Percentiles rank a stretch among this genome's conserved stretches.
These are phyloP conservation scores for Stictocephala bisonia DNA, from an alignment of 2,888 invertebrate genomes.

Conservation along the genomic window DNA sequence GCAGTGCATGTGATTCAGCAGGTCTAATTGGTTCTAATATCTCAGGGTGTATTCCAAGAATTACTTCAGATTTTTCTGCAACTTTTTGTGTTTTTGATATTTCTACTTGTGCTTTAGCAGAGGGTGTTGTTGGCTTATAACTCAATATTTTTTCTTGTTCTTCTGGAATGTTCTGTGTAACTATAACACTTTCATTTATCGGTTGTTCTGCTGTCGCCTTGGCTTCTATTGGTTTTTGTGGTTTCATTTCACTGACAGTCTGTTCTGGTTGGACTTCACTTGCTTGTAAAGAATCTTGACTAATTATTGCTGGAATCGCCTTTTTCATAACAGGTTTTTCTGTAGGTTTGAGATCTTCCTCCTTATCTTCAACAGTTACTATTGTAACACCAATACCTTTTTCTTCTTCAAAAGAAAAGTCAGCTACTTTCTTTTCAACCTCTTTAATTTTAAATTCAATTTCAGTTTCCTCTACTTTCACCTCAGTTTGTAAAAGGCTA, in stretches of 20 bases:
- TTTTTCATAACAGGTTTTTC: constrained; percentile 57
- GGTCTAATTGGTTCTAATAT: constrained; percentile 54
- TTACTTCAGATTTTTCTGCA: constrained; percentile 64
- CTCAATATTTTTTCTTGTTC: constrained; percentile 62
- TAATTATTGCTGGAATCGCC: constrained; percentile 54
- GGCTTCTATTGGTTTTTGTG: constrained; percentile 44
- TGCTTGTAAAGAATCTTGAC: constrained; percentile 58
- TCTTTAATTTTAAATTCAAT: constrained; percentile 50
- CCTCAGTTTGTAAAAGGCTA: constrained; percentile 63
- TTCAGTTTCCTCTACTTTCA: constrained; percentile 60
- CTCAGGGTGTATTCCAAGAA: constrained; percentile 58
- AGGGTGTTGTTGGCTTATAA: constrained; percentile 49
- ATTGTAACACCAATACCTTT: constrained; percentile 63
- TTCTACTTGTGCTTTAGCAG: constrained; percentile 61
- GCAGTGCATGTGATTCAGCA: constrained; percentile 57
- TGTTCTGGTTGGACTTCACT: constrained; percentile 58
- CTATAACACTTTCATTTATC: constrained; percentile 60
- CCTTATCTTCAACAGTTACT: constrained; percentile 63
- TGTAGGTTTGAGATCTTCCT: constrained; percentile 54
- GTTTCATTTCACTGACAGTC: constrained; percentile 45
- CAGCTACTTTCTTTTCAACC: constrained; percentile 63
- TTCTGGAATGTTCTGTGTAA: constrained; percentile 62
- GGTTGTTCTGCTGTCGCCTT: constrained; percentile 56
- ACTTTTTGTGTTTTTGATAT: constrained; percentile 66
- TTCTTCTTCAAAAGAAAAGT: constrained; percentile 68